Conservation (phyloP, 2,797 vertebrate species). For the Sebastes matsubarae region DNA sequence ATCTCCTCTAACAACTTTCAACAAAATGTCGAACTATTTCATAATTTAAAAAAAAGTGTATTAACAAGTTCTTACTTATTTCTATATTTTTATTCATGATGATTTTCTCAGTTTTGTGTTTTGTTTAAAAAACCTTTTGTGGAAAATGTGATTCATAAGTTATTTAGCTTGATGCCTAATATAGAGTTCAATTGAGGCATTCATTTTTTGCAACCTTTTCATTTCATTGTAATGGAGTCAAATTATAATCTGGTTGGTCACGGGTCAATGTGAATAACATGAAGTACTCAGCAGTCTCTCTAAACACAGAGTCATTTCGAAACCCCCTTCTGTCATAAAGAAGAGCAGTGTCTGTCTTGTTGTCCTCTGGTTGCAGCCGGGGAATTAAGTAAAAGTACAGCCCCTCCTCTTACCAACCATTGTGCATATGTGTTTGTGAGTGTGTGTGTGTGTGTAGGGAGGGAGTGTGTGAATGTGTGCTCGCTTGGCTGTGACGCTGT, state of each 20-base stretch:
- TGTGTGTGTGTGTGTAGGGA: not conserved
- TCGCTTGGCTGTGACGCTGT: conserved; percentile 49
- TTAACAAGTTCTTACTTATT: not conserved
- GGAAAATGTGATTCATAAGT: not conserved
- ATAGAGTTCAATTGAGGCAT: not conserved
- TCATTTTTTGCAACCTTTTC: not conserved
- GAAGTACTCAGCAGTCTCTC: conserved; percentile 26
- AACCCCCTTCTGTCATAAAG: conserved; percentile 18
- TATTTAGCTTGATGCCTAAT: not conserved
- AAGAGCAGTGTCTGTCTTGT: conserved; percentile 36
- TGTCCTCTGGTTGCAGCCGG: conserved; percentile 36
- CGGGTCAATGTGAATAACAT: conserved; percentile 27
- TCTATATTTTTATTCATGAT: not conserved
- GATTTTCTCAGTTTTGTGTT: not conserved
- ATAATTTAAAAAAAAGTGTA: not conserved
- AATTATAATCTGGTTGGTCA: conserved; percentile 21
- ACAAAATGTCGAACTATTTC: not conserved
- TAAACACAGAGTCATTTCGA: conserved; percentile 1
- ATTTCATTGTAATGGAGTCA: conserved; percentile 4
- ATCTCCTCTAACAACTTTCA: not conserved
- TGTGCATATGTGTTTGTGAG: conserved; percentile 19
- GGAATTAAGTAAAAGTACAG: conserved; percentile 53
- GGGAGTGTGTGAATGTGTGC: conserved; percentile 17
- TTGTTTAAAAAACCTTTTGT: not conserved
- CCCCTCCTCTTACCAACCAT: conserved; percentile 42